phyloP scores from a whole-genome alignment of 2,113 vertebrate species.

The Pseudorectes ferrugineus region DNA sequence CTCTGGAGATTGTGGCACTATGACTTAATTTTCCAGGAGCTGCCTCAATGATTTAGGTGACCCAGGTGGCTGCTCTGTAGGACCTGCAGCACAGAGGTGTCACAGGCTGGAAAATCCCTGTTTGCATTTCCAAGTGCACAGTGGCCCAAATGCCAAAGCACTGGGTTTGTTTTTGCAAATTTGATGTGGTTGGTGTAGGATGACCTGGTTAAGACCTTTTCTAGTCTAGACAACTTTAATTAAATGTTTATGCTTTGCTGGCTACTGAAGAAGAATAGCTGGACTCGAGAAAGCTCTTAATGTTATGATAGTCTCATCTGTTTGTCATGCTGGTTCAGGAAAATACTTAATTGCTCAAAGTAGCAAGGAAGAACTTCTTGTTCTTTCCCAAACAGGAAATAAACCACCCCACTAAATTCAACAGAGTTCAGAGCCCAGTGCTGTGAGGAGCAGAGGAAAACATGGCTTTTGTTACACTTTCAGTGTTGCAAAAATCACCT shows the following conservation, averaged over 20 bases:
- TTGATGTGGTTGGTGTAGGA: neutral
- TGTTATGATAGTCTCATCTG: conserved; percentile 6
- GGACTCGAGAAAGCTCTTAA: neutral
- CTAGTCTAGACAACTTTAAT: neutral
- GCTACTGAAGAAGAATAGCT: neutral
- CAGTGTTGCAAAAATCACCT: neutral
- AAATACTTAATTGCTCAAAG: conserved; percentile 25
- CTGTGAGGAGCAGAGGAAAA: neutral
- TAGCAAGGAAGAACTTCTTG: conserved; percentile 37
- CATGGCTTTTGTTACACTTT: neutral
- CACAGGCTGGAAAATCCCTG: fast-evolving
- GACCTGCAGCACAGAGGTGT: neutral
- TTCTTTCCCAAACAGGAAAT: conserved; percentile 58
- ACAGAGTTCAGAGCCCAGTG: neutral
- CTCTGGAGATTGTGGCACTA: fast-evolving
- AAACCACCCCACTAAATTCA: neutral
- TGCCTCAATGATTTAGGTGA: fast-evolving
- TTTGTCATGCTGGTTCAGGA: neutral
- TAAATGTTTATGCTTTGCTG: conserved; percentile 11
- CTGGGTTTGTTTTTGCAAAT: neutral
- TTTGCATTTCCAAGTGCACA: neutral
- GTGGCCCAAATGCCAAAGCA: neutral
- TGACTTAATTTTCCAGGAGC: neutral
- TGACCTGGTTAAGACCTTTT: neutral
- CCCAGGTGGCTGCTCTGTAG: neutral